Evolutionary conservation across 2,797 vertebrate genomes (phyloP).

Genomic region (Anguilla pacifica): DNA sequence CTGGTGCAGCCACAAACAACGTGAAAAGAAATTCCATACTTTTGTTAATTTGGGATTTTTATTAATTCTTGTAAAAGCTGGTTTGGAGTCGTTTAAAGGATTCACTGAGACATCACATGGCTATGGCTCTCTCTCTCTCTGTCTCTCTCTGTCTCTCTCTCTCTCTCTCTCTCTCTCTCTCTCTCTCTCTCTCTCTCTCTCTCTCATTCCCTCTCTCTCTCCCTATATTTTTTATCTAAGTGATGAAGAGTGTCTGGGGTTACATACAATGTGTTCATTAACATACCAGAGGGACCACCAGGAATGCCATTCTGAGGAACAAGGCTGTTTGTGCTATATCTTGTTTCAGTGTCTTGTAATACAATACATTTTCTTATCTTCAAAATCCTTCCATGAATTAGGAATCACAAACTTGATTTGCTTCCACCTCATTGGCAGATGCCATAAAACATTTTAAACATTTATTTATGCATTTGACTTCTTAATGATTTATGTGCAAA

Average conservation of each 20-base stretch:
- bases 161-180: no score
- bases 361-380: neutral
- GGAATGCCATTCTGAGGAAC: neutral
- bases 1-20: neutral
- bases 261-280: neutral
- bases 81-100: neutral
- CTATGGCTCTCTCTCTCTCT: neutral
- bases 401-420: neutral
- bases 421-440: neutral
- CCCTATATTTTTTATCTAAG: neutral
- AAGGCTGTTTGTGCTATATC: neutral
- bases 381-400: neutral
- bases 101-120: neutral
- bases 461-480: conserved; percentile 21
- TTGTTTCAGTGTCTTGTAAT: neutral
- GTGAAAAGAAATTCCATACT: neutral
- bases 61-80: neutral
- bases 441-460: neutral
- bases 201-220: neutral
- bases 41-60: neutral
- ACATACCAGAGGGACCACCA: neutral
- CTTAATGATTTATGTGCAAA: neutral
- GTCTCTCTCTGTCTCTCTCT: no score
- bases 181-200: neutral
- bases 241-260: neutral